A percentile compares a stretch with the other conserved stretches of the same genome.
Evolutionary conservation across 2,888 invertebrate species (phyloP).

Genomic region (Mesoligia furuncula): DNA sequence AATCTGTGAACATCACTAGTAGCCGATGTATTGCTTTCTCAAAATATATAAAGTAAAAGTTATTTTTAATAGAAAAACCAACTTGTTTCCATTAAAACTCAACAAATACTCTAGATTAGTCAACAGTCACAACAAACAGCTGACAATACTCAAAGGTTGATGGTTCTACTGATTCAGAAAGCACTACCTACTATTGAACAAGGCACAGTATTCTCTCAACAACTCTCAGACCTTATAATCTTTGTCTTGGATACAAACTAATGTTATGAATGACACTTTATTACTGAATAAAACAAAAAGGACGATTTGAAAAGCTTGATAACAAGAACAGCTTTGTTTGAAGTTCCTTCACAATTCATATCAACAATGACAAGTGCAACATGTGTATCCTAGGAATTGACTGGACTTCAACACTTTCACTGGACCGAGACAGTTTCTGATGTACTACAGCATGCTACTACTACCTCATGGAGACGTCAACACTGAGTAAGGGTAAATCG

Average conservation of each 20-base stretch:
- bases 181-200: background rate
- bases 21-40: too few relatives aligned
- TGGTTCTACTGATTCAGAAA: background rate
- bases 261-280: background rate
- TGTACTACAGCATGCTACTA: too few relatives aligned
- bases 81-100: too few relatives aligned
- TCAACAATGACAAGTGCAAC: conserved; percentile 1
- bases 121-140: background rate
- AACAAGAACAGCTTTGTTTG: background rate
- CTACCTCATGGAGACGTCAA: conserved; percentile 41
- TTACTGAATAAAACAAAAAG: background rate
- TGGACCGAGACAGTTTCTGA: background rate
- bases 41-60: too few relatives aligned
- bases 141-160: background rate
- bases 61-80: too few relatives aligned
- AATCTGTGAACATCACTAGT: too few relatives aligned
- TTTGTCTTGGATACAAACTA: background rate
- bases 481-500: background rate
- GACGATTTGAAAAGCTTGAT: background rate
- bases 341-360: background rate
- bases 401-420: background rate
- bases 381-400: background rate
- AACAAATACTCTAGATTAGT: too few relatives aligned
- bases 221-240: background rate
- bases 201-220: background rate